Conservation (phyloP, 2,797 vertebrate species). For the Benthosema pterotum region DNA sequence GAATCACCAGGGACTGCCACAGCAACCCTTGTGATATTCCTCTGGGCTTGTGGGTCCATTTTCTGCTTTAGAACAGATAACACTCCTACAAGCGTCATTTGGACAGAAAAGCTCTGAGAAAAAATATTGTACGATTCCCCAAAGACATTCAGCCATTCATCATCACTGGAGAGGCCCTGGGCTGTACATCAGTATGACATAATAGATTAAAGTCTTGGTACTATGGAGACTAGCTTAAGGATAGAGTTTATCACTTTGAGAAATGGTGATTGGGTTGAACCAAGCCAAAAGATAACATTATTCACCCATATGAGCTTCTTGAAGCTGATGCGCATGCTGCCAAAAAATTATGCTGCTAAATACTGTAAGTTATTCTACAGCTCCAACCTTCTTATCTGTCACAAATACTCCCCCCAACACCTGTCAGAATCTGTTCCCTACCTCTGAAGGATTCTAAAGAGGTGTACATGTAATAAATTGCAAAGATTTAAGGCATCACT, state of each 20-base stretch:
- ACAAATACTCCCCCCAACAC: constrained; percentile 32
- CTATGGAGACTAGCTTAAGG: constrained; percentile 38
- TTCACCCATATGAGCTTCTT: constrained; percentile 26
- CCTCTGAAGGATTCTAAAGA: constrained; percentile 44
- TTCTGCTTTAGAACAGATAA: constrained; percentile 1
- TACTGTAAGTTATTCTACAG: neutral
- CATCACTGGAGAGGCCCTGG: constrained; percentile 49
- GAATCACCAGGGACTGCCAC: neutral
- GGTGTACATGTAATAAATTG: constrained; percentile 49
- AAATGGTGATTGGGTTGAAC: constrained; percentile 32
- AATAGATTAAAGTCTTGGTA: constrained; percentile 51
- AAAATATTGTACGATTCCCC: constrained; percentile 44
- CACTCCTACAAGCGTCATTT: constrained; percentile 20
- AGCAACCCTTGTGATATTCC: neutral
- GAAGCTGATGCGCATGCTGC: constrained; percentile 24
- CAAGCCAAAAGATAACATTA: constrained; percentile 32
- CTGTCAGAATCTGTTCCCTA: constrained; percentile 27
- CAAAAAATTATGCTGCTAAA: constrained; percentile 26
- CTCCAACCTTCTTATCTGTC: neutral
- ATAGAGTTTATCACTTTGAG: constrained; percentile 31
- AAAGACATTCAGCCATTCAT: constrained; percentile 37
- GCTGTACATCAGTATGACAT: constrained; percentile 47
- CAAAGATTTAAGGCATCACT: constrained; percentile 60
- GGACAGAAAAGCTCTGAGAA: constrained; percentile 37
- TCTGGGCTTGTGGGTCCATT: neutral